A percentile compares a stretch with the other conserved stretches of the same genome.
Conservation (phyloP, 1,140 invertebrate species). For the Drosophila takahashii region DNA sequence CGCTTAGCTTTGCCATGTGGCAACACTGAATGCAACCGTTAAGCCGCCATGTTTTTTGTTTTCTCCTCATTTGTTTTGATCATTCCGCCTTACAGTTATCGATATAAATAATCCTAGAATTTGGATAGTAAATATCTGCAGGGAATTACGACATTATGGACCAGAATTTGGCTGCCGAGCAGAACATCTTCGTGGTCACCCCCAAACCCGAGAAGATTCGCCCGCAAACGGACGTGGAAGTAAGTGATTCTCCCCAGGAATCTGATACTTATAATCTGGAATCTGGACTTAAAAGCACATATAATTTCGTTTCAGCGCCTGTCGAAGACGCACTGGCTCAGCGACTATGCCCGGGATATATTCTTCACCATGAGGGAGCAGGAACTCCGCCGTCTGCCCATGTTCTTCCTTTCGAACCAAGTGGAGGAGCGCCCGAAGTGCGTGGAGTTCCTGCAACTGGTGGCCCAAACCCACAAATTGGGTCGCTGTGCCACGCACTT, state of each 20-base stretch:
- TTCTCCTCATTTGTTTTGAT: slow-evolving; percentile 9
- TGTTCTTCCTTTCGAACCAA: slow-evolving; percentile 47
- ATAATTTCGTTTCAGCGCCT: slow-evolving; percentile 32
- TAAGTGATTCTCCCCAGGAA: not conserved
- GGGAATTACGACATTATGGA: slow-evolving; percentile 20
- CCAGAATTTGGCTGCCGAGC: slow-evolving; percentile 3
- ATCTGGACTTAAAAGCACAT: not conserved
- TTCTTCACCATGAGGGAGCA: slow-evolving; percentile 55
- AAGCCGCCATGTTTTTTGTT: slow-evolving; percentile 26
- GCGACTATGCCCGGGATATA: slow-evolving; percentile 62
- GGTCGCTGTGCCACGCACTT: slow-evolving; percentile 55
- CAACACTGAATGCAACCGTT: slow-evolving; percentile 19
- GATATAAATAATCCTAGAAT: not conserved
- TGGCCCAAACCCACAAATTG: slow-evolving; percentile 25
- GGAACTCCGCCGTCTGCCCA: slow-evolving; percentile 44
- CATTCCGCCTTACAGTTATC: not conserved
- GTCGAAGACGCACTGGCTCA: slow-evolving; percentile 49
- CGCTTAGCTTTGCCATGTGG: not conserved
- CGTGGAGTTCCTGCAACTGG: slow-evolving; percentile 37
- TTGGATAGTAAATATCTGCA: not conserved
- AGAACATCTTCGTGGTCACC: slow-evolving; percentile 32
- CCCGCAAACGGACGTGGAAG: slow-evolving; percentile 33
- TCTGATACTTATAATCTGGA: too few species aligned
- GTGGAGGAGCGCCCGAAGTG: slow-evolving; percentile 28
- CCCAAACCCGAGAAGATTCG: slow-evolving; percentile 10